phyloP scores from a whole-genome alignment of 2,888 invertebrate species.

The Cosmopolites sordidus region DNA sequence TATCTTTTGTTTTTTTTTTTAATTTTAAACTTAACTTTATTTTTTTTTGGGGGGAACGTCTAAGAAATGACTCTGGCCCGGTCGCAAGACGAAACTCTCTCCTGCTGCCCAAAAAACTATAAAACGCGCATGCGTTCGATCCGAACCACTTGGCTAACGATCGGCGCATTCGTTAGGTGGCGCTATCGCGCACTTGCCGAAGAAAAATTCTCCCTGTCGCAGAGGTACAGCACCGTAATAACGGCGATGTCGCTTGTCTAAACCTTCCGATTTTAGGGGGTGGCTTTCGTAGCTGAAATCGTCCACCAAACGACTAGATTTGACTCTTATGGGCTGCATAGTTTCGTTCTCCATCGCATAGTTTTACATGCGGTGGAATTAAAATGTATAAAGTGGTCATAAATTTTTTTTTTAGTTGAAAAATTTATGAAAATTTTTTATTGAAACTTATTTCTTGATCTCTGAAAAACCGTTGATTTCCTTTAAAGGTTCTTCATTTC shows the following conservation, averaged over 20 bases:
- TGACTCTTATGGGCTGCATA: too few relatives aligned
- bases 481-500: too few relatives aligned
- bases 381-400: too few relatives aligned
- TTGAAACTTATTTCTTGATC: too few relatives aligned
- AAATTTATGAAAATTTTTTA: too few relatives aligned
- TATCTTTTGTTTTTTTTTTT: neutral
- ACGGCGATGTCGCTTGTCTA: conserved; percentile 14
- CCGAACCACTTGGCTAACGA: conserved; percentile 45
- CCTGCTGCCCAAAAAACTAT: conserved; percentile 4
- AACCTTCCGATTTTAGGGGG: too few relatives aligned
- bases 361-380: too few relatives aligned
- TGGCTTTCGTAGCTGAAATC: too few relatives aligned
- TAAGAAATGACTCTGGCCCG: conserved; percentile 6
- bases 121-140: conserved; percentile 21
- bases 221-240: conserved; percentile 46
- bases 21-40: conserved; percentile 5
- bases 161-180: conserved; percentile 46
- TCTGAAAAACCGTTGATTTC: too few relatives aligned
- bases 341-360: too few relatives aligned
- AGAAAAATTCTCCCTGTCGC: conserved; percentile 50
- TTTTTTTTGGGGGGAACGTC: conserved; percentile 13
- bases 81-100: neutral
- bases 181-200: conserved; percentile 47
- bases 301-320: too few relatives aligned
- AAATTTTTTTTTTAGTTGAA: too few relatives aligned